phyloP scores from a whole-genome alignment of 1,140 invertebrate species.

The Thaumatotibia leucotreta region DNA sequence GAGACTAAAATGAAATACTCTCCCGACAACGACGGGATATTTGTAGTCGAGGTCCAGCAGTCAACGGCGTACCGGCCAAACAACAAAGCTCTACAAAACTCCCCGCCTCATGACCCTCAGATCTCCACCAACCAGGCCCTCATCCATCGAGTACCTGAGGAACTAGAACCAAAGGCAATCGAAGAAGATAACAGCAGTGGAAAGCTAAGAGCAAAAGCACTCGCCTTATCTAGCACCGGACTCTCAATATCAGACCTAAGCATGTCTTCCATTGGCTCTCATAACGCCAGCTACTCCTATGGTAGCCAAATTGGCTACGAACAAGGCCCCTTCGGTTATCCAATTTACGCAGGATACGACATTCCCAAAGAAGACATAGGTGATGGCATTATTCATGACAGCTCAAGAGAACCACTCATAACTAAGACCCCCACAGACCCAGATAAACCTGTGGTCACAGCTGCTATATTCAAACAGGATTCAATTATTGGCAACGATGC shows the following conservation, averaged over 20 bases:
- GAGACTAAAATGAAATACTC: constrained; percentile 84
- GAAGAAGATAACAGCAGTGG: constrained; percentile 68
- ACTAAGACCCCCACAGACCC: constrained; percentile 72
- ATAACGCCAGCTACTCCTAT: constrained; percentile 85
- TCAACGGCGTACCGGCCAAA: constrained; percentile 62
- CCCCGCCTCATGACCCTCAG: constrained; percentile 57
- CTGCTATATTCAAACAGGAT: constrained; percentile 81
- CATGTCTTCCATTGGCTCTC: constrained; percentile 81
- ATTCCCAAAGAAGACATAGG: constrained; percentile 74
- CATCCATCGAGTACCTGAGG: constrained; percentile 75
- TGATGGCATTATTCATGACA: constrained; percentile 58
- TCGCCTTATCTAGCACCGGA: constrained; percentile 80
- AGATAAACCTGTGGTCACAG: constrained; percentile 82
- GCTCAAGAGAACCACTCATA: constrained; percentile 66
- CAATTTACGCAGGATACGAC: constrained; percentile 78
- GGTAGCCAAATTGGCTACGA: constrained; percentile 87
- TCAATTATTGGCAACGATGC: constrained; percentile 70
- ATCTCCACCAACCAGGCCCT: constrained; percentile 77
- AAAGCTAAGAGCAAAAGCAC: constrained; percentile 50
- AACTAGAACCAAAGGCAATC: constrained; percentile 58
- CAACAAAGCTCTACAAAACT: constrained; percentile 47
- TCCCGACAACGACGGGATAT: constrained; percentile 85
- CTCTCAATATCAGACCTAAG: constrained; percentile 86
- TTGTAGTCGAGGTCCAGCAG: constrained; percentile 84
- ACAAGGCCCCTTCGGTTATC: constrained; percentile 82